Evolutionary conservation across 1,140 invertebrate species (phyloP), one percentile per base, ranked within the genome.

Genomic region (Tetramorium alpestre): DNA sequence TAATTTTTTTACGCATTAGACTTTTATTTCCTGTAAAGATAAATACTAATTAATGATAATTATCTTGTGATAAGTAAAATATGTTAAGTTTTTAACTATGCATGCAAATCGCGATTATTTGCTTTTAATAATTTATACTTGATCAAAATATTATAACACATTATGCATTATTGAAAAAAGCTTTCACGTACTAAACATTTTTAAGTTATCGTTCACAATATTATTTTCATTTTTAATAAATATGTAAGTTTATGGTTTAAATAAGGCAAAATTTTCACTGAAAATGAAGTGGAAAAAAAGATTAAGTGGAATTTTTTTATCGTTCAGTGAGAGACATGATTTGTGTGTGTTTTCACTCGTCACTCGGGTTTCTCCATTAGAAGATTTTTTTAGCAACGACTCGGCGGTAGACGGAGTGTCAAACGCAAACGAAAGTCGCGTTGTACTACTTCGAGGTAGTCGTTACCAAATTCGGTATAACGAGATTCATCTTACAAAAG

Each of bases 391-490:
- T 72, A 87, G 62, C 44, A 62, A 47, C 51, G 44, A 60, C 41
- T 67, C 41, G 64, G 64, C 18, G 69, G 56, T 60, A 80, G 78
- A 70, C 64, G 10, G 33, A 81, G 78, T 70, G 64, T 81, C 64
- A 56, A 70, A 56, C 22, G 16, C 78, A 81, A 81, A 81, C 65
- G 78, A 81, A 81, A 81, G 77, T 81, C 22, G 33, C 38, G 22
- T 81, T 22, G 65, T 81, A 33, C 28, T 33, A 77, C 76, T 56
- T 64, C 76, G 44, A 65, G 75, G 49, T 73, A 44, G 85, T 87
- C 65, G 22, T 89, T 85, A 78, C 65, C 88, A 88, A 89, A 88
- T 88, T 89, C 60, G 86, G 65, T 56, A 54, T 60, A 88, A 72
- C 54, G 49, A 77, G 56, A n/a, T 85, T 28, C 54, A 49, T 69